Base-by-base conservation (phyloP, 2,113 vertebrate species). In the Catharus bicknelli region DNA sequence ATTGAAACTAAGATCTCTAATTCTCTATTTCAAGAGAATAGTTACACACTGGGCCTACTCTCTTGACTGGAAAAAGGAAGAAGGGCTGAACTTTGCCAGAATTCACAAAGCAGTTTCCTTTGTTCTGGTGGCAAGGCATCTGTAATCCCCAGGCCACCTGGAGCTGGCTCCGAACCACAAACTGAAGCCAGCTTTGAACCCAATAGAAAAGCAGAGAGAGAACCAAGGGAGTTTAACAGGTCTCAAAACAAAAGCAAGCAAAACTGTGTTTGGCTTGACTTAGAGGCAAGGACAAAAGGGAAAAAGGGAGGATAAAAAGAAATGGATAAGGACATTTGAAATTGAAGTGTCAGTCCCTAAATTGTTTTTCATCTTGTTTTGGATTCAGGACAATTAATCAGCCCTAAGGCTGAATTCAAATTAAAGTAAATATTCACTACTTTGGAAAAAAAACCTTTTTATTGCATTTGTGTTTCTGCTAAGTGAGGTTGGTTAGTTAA, bases 391-490 rank as follows among this genome's bases (percentile, higher is more conserved):
- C n/a, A 88, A 86, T 58, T 87, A 51, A 77, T 77, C 32, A 77
- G 43, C 32, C 30, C 18, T 51, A 55, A 51, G 43, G 30, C 16
- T 67, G 63, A 85, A 88, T n/a, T 77, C 10, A 86, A 83, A 91
- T 83, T 42, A 43, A n/a, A 73, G 20, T 14, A 85, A 93, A 78
- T 34, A 88, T 27, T 80, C 20, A 73, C 5, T 66, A 48, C 38
- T 70, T 59, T 21, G 8, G 32, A 14, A 69, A 77, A 74, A 76
- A 9, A 0, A 0, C 1, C 0, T 2, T 14, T 6, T 19, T 20
- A 7, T 25, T 55, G 36, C 68, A 57, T 69, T 57, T 76, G 6
- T n/a, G 16, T n/a, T 84, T 79, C 62, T 82, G 47, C 7, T 55
- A 53, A 32, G 42, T 10, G 34, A 66, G 9, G 16, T 13, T 45